Evolutionary conservation across 2,888 invertebrate genomes (phyloP), one percentile per base, ranked within the genome.

Genomic region (Pimpla rufipes): DNA sequence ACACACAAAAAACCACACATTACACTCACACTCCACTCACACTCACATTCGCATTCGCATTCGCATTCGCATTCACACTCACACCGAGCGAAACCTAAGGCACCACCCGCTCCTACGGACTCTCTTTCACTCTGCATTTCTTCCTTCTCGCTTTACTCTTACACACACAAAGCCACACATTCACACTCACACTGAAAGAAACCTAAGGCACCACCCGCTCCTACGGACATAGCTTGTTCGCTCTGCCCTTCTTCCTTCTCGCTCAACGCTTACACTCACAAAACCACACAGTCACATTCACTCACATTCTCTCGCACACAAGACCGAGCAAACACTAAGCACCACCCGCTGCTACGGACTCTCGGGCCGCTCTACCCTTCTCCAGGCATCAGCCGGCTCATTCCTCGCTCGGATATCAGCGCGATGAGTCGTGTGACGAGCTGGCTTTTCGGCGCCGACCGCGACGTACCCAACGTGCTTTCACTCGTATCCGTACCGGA

Each of bases 401-500:
- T 83, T 83, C 83, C 79, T 76, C 79, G 83, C 62, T 73, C 59
- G 83, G 79, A 79, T 83, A 83, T 83, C 83, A 79, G 67, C 83
- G 79, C 75, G 76, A 73, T 75, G 76, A 79, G 79, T 52, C 57
- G 76, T 75, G 59, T 42, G 75, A 16, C 37, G 45, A 55, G 50
- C 52, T 42, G 3, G 73, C 55, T 67, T 67, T 73, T 50, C 11
- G 18, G 40, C 35, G 45, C 52, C 23, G 40, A 57, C 18, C 1
- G 40, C 11, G 37, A 23, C 35, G 18, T 11, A 18, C 37, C 7
- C 1, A 52, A 6, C 37, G 35, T 13, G 42, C 16, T 29, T 18
- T 55, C 29, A 29, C 1, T 10, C 37, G 0, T 37, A 57, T 16
- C 11, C 29, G 40, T 5, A n/a, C 4, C 16, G 0, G 18, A 62